Evolutionary conservation across 2,113 vertebrate species (phyloP).

Genomic region (Calidris pugnax): DNA sequence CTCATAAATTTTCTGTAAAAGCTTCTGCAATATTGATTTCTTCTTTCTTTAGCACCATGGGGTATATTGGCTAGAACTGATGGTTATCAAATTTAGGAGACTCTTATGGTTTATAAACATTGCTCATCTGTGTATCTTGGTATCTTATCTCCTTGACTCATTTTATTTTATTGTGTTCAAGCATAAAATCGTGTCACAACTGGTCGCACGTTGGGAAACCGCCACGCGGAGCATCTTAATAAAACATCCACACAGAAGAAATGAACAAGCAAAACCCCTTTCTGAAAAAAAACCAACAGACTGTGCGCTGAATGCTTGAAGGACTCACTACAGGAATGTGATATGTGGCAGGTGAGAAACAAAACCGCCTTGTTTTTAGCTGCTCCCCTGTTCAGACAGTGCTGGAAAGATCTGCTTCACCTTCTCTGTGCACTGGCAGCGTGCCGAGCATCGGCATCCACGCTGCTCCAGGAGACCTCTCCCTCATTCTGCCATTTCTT

Average conservation of each 20-base stretch:
- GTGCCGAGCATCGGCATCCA: accelerated
- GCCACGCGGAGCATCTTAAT: neutral
- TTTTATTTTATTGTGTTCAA: conserved; percentile 11
- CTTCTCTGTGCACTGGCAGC: accelerated
- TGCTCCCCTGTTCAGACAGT: neutral
- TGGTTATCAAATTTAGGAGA: conserved; percentile 10
- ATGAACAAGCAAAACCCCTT: neutral
- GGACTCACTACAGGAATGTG: neutral
- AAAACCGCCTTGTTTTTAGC: neutral
- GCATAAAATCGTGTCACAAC: neutral
- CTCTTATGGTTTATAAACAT: neutral
- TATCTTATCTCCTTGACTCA: neutral
- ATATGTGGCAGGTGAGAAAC: neutral
- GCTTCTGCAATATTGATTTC: conserved; percentile 49
- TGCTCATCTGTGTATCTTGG: conserved; percentile 32
- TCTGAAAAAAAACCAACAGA: neutral
- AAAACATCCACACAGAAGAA: neutral
- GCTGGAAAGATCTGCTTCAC: neutral
- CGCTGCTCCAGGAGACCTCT: neutral
- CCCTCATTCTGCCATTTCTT: neutral
- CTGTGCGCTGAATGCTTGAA: accelerated
- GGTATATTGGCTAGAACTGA: neutral
- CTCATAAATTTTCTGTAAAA: conserved; percentile 31
- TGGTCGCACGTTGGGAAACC: accelerated
- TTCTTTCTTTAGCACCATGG: conserved; percentile 28